Conservation (phyloP, 2,888 invertebrate species). For the Ectemnius lituratus region DNA sequence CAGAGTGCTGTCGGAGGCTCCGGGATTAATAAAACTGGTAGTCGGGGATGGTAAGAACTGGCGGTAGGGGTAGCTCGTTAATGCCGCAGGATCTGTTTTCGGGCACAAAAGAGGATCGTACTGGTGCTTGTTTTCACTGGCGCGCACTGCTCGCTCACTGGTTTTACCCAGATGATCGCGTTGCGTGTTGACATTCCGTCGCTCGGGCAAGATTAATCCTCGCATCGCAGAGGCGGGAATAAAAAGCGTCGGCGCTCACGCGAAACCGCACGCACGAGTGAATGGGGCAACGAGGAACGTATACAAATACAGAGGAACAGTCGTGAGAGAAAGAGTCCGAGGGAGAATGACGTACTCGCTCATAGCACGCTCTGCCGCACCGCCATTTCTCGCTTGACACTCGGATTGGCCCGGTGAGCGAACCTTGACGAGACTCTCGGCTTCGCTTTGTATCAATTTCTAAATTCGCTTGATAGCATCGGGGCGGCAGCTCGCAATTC, state of each 20-base stretch:
- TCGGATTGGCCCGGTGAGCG: constrained; percentile 21
- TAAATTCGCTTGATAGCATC: constrained; percentile 17
- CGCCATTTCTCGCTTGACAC: constrained; percentile 33
- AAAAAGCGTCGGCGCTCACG: constrained; percentile 42
- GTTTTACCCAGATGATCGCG: constrained; percentile 12
- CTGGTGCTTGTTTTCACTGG: too few relatives aligned
- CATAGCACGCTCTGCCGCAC: constrained; percentile 20
- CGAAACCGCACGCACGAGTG: constrained; percentile 40
- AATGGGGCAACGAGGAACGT: background rate
- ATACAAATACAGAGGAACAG: too few relatives aligned
- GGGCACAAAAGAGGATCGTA: too few relatives aligned
- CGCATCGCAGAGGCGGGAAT: constrained; percentile 5
- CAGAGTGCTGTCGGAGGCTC: too few relatives aligned
- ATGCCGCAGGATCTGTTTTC: too few relatives aligned
- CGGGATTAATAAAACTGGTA: too few relatives aligned
- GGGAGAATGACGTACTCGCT: constrained; percentile 24
- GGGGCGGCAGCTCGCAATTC: too few relatives aligned
- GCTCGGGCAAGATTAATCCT: constrained; percentile 33
- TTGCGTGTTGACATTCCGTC: constrained; percentile 39
- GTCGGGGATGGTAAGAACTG: too few relatives aligned
- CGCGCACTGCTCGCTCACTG: too few relatives aligned
- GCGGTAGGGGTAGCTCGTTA: too few relatives aligned
- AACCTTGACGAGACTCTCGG: constrained; percentile 6
- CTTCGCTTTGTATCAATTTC: constrained; percentile 23
- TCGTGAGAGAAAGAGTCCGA: too few relatives aligned